Evolutionary conservation across 1,140 invertebrate genomes (phyloP).

Genomic region (Procambarus clarkii): DNA sequence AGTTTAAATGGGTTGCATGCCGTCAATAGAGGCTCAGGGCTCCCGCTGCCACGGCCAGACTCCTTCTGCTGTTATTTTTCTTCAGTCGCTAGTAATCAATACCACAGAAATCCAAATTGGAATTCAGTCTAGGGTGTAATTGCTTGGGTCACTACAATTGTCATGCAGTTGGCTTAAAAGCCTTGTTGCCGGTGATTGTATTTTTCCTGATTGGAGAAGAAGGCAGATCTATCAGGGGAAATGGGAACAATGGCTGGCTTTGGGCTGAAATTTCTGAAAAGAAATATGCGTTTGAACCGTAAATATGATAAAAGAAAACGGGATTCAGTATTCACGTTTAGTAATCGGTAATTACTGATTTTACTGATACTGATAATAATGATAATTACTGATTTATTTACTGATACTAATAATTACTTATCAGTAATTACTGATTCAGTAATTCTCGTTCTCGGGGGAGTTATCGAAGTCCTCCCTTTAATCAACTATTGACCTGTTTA

Average conservation of each 20-base stretch:
- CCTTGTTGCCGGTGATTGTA: neutral
- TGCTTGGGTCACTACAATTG: constrained; percentile 30
- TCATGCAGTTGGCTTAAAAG: neutral
- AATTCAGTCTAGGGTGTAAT: constrained; percentile 38
- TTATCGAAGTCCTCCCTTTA: no score
- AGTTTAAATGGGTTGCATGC: constrained; percentile 10
- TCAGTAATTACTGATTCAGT: no score
- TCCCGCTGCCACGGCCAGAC: neutral
- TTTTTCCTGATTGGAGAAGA: neutral
- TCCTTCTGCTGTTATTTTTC: constrained; percentile 12
- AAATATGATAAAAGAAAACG: no score
- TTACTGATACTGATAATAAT: neutral
- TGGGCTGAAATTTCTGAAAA: no score
- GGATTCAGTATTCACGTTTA: no score
- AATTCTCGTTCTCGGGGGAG: no score
- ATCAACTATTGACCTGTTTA: no score
- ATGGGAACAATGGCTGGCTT: no score
- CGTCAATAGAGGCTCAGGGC: neutral
- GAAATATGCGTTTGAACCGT: no score
- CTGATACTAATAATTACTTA: neutral
- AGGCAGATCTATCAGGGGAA: no score
- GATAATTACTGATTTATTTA: neutral
- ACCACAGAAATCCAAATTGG: constrained; percentile 22
- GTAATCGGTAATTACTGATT: no score
- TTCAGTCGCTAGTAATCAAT: constrained; percentile 31